Evolutionary conservation across 2,113 vertebrate species (phyloP).

Genomic region (Lanius ludovicianus): DNA sequence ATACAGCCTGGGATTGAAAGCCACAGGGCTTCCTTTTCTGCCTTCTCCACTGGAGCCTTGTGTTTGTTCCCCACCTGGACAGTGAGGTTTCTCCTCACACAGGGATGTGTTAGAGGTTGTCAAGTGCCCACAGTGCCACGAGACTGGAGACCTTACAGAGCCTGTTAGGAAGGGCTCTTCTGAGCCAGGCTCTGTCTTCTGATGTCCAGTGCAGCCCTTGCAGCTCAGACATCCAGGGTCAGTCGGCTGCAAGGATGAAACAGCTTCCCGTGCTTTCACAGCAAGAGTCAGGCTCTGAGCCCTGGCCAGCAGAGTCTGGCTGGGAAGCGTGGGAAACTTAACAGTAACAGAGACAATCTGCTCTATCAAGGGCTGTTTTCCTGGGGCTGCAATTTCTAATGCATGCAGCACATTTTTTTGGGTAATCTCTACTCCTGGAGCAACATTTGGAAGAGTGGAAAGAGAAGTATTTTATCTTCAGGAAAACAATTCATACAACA

Average conservation of each 20-base stretch:
- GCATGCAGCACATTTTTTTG: conserved; percentile 63
- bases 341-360: conserved; percentile 53
- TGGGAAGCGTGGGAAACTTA: conserved; percentile 69
- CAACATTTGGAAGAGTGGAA: conserved; percentile 54
- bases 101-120: not conserved
- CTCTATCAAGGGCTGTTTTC: conserved; percentile 68
- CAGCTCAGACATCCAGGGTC: not conserved
- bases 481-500: conserved; percentile 51
- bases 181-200: not conserved
- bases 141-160: not conserved
- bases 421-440: conserved; percentile 63
- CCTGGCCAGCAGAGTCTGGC: conserved; percentile 32
- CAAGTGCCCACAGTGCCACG: not conserved
- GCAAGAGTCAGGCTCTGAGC: conserved; percentile 40
- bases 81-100: not conserved
- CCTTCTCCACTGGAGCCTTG: not conserved
- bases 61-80: not conserved
- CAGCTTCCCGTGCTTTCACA: conserved; percentile 31
- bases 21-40: not conserved
- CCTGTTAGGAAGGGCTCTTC: not conserved
- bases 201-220: not conserved
- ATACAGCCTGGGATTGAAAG: not conserved
- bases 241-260: conserved; percentile 2
- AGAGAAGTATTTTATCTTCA: conserved; percentile 65
- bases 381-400: conserved; percentile 68